These are phyloP conservation scores for Empis livida DNA, from an alignment of 2,888 invertebrate genomes.

Conservation along the genomic window DNA sequence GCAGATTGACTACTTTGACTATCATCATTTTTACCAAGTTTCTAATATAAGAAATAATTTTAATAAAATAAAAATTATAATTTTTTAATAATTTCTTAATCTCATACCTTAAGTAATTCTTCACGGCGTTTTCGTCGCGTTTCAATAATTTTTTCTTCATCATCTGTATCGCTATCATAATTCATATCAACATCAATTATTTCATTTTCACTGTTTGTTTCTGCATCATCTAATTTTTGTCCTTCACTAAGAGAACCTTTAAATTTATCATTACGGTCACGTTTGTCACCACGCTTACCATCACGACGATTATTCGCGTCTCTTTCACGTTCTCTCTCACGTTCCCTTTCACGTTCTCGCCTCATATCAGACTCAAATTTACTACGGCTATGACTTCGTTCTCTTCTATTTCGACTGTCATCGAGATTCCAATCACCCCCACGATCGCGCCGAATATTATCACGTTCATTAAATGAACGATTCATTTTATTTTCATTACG, in stretches of 20 bases:
- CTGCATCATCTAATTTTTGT: slow-evolving; percentile 50
- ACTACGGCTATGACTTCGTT: slow-evolving; percentile 32
- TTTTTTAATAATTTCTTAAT: no score
- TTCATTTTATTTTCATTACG: slow-evolving; percentile 10
- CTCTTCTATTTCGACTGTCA: slow-evolving; percentile 22
- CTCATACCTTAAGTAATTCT: slow-evolving; percentile 63
- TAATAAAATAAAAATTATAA: no score
- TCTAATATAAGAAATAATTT: slow-evolving; percentile 15
- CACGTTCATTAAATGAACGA: slow-evolving; percentile 10
- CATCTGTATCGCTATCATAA: slow-evolving; percentile 81
- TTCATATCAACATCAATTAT: slow-evolving; percentile 57
- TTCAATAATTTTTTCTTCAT: slow-evolving; percentile 88
- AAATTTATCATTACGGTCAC: slow-evolving; percentile 41
- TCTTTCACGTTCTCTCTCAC: slow-evolving; percentile 29
- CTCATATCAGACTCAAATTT: slow-evolving; percentile 33
- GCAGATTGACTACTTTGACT: not conserved
- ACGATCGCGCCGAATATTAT: slow-evolving; percentile 29
- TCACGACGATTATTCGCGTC: slow-evolving; percentile 17
- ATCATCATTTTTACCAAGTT: slow-evolving; percentile 19
- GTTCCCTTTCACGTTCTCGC: slow-evolving; percentile 26
- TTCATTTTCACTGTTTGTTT: slow-evolving; percentile 52
- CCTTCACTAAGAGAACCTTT: slow-evolving; percentile 70
- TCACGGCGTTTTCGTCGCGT: slow-evolving; percentile 75
- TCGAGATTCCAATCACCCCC: slow-evolving; percentile 30
- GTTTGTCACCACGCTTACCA: slow-evolving; percentile 32